A percentile compares a stretch with the other conserved stretches of the same genome.
phyloP scores from a whole-genome alignment of 2,888 invertebrate species.

The Meteorus colon region DNA sequence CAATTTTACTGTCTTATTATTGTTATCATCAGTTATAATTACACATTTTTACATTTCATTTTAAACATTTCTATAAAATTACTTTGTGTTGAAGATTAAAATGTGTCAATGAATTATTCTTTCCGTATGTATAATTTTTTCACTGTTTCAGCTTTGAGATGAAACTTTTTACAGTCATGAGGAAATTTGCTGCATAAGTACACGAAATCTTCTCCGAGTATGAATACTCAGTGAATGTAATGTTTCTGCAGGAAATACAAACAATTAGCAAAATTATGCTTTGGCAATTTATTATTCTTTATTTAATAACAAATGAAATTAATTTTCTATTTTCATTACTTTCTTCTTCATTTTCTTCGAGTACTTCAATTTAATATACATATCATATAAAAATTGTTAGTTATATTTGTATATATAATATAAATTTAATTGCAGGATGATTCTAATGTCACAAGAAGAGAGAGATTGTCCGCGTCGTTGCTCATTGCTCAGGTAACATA shows the following conservation, averaged over 20 bases:
- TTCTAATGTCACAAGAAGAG: slow-evolving; percentile 28
- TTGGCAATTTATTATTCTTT: neutral
- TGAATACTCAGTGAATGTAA: neutral
- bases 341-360: neutral
- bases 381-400: neutral
- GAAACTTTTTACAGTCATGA: neutral
- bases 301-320: neutral
- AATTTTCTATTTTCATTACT: neutral
- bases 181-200: neutral
- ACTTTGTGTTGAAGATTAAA: too few species aligned
- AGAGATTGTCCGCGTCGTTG: slow-evolving; percentile 28
- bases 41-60: too few species aligned
- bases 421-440: slow-evolving; percentile 9
- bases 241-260: neutral
- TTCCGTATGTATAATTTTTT: neutral
- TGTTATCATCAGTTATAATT: too few species aligned
- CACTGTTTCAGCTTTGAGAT: neutral
- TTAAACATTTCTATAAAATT: too few species aligned
- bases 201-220: neutral
- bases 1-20: too few species aligned
- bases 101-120: neutral
- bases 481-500: slow-evolving; percentile 7
- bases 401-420: neutral
- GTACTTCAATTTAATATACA: neutral
- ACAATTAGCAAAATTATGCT: neutral